Conservation (phyloP, 2,888 invertebrate genomes). For the Erebia ligea region DNA sequence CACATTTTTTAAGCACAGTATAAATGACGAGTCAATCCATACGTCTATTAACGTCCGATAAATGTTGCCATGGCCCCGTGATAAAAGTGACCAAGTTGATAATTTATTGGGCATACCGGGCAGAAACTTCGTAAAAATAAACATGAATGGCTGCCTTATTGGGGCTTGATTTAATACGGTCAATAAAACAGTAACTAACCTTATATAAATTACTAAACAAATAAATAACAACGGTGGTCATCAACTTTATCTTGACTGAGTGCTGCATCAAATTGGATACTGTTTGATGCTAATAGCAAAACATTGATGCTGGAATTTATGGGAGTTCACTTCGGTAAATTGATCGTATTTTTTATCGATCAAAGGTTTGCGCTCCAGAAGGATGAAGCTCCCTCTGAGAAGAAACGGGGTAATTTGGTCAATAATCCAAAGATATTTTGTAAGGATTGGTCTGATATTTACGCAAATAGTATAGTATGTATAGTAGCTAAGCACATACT, state of each 20-base stretch:
- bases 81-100: constrained; percentile 81
- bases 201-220: constrained; percentile 83
- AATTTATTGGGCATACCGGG: constrained; percentile 80
- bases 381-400: neutral
- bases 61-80: constrained; percentile 73
- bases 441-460: too few species aligned
- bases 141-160: constrained; percentile 83
- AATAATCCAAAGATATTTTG: too few species aligned
- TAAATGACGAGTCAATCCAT: constrained; percentile 51
- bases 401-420: neutral
- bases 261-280: constrained; percentile 45
- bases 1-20: neutral
- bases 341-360: constrained; percentile 17
- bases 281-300: constrained; percentile 41
- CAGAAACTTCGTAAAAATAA: constrained; percentile 83
- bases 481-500: too few species aligned
- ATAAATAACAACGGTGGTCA: constrained; percentile 80
- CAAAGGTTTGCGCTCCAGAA: neutral
- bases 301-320: constrained; percentile 37
- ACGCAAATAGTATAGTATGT: too few species aligned
- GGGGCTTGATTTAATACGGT: constrained; percentile 81
- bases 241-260: constrained; percentile 66
- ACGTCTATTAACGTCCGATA: constrained; percentile 62
- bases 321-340: constrained; percentile 15
- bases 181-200: constrained; percentile 83